Base-by-base conservation (phyloP, 2,888 invertebrate genomes). In the Gisinianus flammeolus region DNA sequence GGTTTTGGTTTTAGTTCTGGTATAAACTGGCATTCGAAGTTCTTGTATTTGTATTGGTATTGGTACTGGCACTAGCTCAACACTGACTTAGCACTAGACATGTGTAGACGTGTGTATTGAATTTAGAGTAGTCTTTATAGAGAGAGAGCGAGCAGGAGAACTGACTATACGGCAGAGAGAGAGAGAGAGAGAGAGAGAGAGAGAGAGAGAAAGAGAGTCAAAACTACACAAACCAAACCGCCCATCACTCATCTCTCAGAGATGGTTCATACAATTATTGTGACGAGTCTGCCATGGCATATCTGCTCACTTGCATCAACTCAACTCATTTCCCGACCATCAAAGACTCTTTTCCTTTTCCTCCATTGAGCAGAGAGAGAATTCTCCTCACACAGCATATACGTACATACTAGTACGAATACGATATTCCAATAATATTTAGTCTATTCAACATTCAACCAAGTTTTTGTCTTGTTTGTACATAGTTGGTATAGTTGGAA, bases 41-140 rank as follows among this genome's bases (percentile, higher is more conserved):
- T n/a, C n/a, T n/a, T n/a, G n/a, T 56, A 56, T n/a, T 64, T 16
- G 26, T 16, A 64, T 26, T 64, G 62, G 24, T 62, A 62, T 62
- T 35, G 44, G 44, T 44, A 44, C 44, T 44, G 24, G 62, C 62
- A 62, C 62, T 26, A n/a, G 62, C 24, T 28, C 62, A 24, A 62
- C 24, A 67, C n/a, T 67, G 30, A 64, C 26, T 16, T 64, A 68
- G 44, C 70, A 68, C 35, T 68, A 35, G 68, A 66, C 66, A 66
- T 19, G 31, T 31, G 35, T 26, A 4, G 52, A 79, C 70, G 79
- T 79, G 79, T 79, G 79, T 62, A 79, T 79, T 79, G 79, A 79
- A 79, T 79, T 79, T 79, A 79, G 79, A 79, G 79, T 79, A 76
- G 76, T 52, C 44, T n/a, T n/a, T n/a, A n/a, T 58, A 58, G 22